phyloP scores from a whole-genome alignment of 2,113 vertebrate species.

The Entosphenus tridentatus region DNA sequence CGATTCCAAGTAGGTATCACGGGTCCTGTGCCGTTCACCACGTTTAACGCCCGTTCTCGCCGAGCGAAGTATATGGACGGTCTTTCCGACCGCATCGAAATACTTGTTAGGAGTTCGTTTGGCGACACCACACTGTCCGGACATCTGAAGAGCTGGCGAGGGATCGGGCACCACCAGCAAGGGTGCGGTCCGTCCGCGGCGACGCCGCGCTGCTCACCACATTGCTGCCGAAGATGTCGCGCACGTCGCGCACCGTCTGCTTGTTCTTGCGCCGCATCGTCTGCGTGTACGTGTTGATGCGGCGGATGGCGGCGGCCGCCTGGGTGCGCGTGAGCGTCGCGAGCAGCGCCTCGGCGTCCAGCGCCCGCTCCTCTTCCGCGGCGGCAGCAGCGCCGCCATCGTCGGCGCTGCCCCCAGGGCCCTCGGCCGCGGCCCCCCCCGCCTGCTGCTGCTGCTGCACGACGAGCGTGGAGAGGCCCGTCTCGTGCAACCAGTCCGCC shows the following conservation, averaged over 20 bases:
- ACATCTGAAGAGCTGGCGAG: too few relatives aligned
- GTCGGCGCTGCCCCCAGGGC: too few relatives aligned
- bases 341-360: slow-evolving; percentile 45
- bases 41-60: too few relatives aligned
- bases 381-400: neutral
- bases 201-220: slow-evolving; percentile 7
- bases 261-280: slow-evolving; percentile 55
- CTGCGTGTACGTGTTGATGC: slow-evolving; percentile 66
- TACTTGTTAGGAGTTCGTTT: too few relatives aligned
- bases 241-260: slow-evolving; percentile 46
- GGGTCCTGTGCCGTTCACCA: too few relatives aligned
- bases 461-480: slow-evolving; percentile 57
- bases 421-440: slow-evolving; percentile 28
- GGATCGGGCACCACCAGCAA: too few relatives aligned
- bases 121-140: too few relatives aligned
- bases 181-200: too few relatives aligned
- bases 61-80: too few relatives aligned
- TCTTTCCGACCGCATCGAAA: too few relatives aligned
- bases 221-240: slow-evolving; percentile 46
- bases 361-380: neutral
- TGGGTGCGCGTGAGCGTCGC: slow-evolving; percentile 67
- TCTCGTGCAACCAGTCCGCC: slow-evolving; percentile 80
- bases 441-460: neutral
- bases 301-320: slow-evolving; percentile 51
- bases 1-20: too few relatives aligned